These are phyloP conservation scores for Musca domestica DNA, from an alignment of 1,140 invertebrate genomes.

Conservation along the genomic window DNA sequence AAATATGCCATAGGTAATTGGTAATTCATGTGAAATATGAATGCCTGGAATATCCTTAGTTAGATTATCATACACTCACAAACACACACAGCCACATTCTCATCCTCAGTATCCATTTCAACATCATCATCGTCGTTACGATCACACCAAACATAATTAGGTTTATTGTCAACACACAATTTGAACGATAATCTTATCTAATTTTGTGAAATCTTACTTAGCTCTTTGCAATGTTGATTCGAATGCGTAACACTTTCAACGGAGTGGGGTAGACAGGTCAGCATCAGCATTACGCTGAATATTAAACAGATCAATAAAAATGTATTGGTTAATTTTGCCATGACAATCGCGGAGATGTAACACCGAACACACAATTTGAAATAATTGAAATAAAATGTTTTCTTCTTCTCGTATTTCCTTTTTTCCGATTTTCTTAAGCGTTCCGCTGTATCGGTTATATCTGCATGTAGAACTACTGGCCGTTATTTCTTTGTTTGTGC, in stretches of 20 bases:
- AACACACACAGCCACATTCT: too few species aligned
- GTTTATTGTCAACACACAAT: too few species aligned
- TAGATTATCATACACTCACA: too few species aligned
- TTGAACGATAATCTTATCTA: too few species aligned
- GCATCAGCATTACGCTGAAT: neutral
- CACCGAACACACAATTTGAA: neutral
- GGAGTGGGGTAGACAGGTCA: neutral
- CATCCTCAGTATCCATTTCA: too few species aligned
- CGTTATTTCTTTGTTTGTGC: slow-evolving; percentile 3
- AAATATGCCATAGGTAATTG: too few species aligned
- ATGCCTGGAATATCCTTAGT: too few species aligned
- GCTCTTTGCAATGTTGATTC: slow-evolving; percentile 20
- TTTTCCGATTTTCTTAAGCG: neutral
- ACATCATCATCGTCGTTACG: too few species aligned
- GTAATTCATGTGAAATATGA: too few species aligned
- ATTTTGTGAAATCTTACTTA: slow-evolving; percentile 16
- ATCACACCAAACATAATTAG: too few species aligned
- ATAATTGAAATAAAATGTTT: too few species aligned
- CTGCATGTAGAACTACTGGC: neutral
- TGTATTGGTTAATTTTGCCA: neutral
- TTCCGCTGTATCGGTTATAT: neutral
- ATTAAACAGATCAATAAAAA: slow-evolving; percentile 11
- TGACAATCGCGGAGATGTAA: neutral
- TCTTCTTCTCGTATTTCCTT: neutral
- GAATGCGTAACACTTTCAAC: neutral